Conservation (phyloP, 1,140 invertebrate species). For the Bombus balteatus region DNA sequence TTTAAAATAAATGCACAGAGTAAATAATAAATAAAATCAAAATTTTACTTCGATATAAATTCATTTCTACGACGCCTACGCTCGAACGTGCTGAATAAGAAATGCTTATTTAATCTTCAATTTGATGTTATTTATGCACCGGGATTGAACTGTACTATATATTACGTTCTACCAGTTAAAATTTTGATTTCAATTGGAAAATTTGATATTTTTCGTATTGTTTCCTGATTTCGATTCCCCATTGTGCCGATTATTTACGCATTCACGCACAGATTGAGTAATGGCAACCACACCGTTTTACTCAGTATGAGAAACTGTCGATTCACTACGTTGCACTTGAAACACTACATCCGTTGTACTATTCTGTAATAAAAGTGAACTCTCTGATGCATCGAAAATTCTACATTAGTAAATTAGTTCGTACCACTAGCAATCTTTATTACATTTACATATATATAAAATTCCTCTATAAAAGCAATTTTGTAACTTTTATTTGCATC, state of each 20-base stretch:
- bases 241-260: background rate
- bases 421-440: background rate
- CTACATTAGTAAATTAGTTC: background rate
- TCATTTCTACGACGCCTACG: no score
- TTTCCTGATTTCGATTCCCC: background rate
- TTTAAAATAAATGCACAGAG: no score
- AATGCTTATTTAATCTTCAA: no score
- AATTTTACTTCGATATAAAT: no score
- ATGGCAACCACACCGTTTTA: background rate
- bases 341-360: conserved; percentile 3
- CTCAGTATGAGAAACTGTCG: background rate
- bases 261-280: background rate
- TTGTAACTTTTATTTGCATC: background rate
- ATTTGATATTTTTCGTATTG: background rate
- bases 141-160: background rate
- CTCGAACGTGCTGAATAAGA: no score
- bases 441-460: background rate
- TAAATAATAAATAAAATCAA: no score
- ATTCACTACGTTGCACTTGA: conserved; percentile 10
- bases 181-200: background rate
- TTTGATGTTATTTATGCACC: no score
- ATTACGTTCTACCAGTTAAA: background rate
- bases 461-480: background rate
- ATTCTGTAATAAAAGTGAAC: background rate
- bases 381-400: background rate